Evolutionary conservation across 2,113 vertebrate genomes (phyloP).

Genomic region (Hydrolagus affinis): DNA sequence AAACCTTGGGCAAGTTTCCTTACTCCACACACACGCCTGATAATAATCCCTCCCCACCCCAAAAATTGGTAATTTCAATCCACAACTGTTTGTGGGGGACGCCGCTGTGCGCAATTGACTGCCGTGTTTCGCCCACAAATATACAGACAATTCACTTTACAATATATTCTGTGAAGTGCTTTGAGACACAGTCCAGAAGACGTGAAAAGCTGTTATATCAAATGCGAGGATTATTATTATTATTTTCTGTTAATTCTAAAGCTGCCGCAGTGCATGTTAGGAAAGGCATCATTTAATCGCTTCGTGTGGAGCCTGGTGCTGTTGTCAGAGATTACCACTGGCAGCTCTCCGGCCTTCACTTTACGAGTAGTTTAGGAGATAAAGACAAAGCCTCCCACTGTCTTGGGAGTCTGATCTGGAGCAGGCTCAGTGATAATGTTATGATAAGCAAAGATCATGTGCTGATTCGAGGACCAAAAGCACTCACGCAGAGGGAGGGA

Average conservation of each 20-base stretch:
- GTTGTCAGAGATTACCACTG: background rate
- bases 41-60: too few relatives aligned
- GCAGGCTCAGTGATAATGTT: background rate
- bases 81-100: too few relatives aligned
- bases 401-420: background rate
- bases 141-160: too few relatives aligned
- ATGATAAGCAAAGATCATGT: conserved; percentile 6
- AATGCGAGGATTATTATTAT: too few relatives aligned
- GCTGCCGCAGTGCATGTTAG: background rate
- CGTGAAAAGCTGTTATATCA: too few relatives aligned
- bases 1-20: too few relatives aligned
- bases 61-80: too few relatives aligned
- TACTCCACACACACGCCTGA: too few relatives aligned
- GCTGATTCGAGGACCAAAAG: background rate
- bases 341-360: background rate
- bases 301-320: background rate
- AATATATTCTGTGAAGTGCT: too few relatives aligned
- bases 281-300: background rate
- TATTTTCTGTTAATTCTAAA: conserved; percentile 2
- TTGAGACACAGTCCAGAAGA: too few relatives aligned
- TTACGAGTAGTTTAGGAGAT: background rate
- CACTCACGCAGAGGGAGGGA: background rate
- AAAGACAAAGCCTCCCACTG: background rate
- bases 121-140: too few relatives aligned
- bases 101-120: too few relatives aligned